Evolutionary conservation across 92 coral and sea anemone species (phyloP).

Genomic region (Siderastrea radians): DNA sequence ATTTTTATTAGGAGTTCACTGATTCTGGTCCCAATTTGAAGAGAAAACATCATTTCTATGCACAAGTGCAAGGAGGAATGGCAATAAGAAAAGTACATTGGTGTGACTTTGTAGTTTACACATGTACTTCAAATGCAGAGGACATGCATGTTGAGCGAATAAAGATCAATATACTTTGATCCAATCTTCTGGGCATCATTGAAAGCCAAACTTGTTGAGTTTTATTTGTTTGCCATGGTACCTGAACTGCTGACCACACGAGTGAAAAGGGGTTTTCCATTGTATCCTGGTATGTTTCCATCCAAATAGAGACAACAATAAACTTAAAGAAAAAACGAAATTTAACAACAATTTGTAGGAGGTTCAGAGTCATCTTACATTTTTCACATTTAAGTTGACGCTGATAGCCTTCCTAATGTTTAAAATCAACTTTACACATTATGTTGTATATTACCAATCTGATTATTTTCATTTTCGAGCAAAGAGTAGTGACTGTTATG

Average conservation of each 20-base stretch:
- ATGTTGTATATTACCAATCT: no score
- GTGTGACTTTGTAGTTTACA: conserved; percentile 66
- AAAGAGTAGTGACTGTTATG: no score
- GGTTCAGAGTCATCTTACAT: no score
- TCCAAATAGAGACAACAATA: no score
- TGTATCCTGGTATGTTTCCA: no score
- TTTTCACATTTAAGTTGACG: no score
- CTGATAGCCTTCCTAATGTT: no score
- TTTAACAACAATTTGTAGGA: no score
- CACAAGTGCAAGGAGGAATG: conserved; percentile 68
- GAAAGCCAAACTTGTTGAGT: conserved; percentile 43
- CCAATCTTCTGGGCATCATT: conserved; percentile 42
- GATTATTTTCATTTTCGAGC: no score
- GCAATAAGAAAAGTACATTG: conserved; percentile 40
- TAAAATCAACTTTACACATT: no score
- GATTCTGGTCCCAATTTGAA: conserved; percentile 30
- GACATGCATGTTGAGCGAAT: conserved; percentile 51
- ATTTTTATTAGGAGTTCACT: conserved; percentile 34
- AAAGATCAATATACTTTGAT: conserved; percentile 24
- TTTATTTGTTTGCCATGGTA: conserved; percentile 19
- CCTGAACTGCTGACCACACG: not conserved
- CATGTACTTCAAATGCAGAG: conserved; percentile 4
- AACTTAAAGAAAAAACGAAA: no score
- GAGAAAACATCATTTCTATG: conserved; percentile 40
- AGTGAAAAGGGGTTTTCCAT: not conserved